Percentiles rank a stretch among this genome's conserved stretches.
These are phyloP conservation scores for Galerucella nymphaeae DNA, from an alignment of 2,888 invertebrate genomes.

Conservation along the genomic window DNA sequence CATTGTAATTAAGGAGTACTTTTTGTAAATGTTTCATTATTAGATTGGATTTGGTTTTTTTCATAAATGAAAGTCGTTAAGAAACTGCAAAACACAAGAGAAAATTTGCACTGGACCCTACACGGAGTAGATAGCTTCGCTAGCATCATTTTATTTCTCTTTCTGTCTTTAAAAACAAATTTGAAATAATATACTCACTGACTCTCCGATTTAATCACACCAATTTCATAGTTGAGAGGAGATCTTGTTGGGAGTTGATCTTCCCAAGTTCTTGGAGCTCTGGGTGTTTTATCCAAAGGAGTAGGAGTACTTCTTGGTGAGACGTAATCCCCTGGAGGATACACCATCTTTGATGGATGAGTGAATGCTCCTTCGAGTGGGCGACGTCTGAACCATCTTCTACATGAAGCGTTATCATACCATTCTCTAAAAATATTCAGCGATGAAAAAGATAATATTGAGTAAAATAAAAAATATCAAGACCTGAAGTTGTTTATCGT, in stretches of 20 bases:
- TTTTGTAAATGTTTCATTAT: no score
- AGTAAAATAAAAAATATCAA: no score
- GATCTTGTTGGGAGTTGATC: constrained; percentile 80
- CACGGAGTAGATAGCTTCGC: no score
- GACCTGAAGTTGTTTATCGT: background rate
- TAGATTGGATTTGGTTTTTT: no score
- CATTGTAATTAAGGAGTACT: no score
- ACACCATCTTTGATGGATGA: constrained; percentile 94
- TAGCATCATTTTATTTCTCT: no score
- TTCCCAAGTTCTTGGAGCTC: constrained; percentile 72
- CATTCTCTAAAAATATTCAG: constrained; percentile 79
- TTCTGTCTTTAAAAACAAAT: no score
- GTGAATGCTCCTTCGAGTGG: constrained; percentile 87
- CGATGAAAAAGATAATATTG: no score
- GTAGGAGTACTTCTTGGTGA: constrained; percentile 84
- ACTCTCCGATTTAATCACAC: constrained; percentile 84
- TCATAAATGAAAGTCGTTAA: no score
- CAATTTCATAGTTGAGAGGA: constrained; percentile 87
- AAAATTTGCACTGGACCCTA: no score
- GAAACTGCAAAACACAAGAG: no score
- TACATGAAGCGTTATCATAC: constrained; percentile 90
- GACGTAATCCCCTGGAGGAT: constrained; percentile 85
- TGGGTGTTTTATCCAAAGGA: constrained; percentile 65
- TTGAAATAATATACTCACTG: constrained; percentile 71
- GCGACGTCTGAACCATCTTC: constrained; percentile 86